These are phyloP conservation scores for Ictalurus furcatus DNA, from an alignment of 2,113 vertebrate genomes.

Conservation along the genomic window DNA sequence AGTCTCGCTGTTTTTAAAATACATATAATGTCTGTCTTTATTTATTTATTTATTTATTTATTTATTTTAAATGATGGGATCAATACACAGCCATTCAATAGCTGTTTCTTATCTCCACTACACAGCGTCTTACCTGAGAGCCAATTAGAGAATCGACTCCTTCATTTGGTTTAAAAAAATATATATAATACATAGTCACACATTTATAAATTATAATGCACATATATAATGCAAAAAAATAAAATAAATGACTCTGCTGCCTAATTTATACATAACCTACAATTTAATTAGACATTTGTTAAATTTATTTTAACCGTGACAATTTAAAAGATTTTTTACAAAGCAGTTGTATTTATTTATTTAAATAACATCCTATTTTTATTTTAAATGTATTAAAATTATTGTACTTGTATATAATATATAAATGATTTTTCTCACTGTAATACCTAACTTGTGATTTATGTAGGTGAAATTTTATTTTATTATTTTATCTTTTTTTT, in stretches of 20 bases:
- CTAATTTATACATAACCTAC: not conserved
- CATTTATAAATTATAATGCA: not conserved
- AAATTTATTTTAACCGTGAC: not conserved
- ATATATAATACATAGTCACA: too few species aligned
- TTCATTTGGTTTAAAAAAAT: slow-evolving; percentile 26
- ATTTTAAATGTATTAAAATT: too few species aligned
- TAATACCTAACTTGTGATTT: too few species aligned
- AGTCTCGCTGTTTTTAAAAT: not conserved
- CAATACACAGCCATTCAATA: not conserved
- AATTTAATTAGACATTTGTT: not conserved
- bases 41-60: too few species aligned
- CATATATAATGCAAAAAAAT: too few species aligned
- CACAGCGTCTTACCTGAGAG: slow-evolving; percentile 51
- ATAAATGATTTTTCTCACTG: too few species aligned
- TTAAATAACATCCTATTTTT: too few species aligned
- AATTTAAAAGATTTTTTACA: not conserved
- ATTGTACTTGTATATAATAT: too few species aligned
- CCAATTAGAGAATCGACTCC: slow-evolving; percentile 57
- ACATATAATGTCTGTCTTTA: not conserved
- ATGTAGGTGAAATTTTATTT: too few species aligned
- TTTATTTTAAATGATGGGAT: slow-evolving; percentile 19
- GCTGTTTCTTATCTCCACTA: slow-evolving; percentile 60
- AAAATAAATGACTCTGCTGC: not conserved
- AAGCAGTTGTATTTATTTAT: not conserved
- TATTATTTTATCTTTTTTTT: too few species aligned